Evolutionary conservation across 1,140 invertebrate genomes (phyloP).

Genomic region (Philotrypesis tridentata): DNA sequence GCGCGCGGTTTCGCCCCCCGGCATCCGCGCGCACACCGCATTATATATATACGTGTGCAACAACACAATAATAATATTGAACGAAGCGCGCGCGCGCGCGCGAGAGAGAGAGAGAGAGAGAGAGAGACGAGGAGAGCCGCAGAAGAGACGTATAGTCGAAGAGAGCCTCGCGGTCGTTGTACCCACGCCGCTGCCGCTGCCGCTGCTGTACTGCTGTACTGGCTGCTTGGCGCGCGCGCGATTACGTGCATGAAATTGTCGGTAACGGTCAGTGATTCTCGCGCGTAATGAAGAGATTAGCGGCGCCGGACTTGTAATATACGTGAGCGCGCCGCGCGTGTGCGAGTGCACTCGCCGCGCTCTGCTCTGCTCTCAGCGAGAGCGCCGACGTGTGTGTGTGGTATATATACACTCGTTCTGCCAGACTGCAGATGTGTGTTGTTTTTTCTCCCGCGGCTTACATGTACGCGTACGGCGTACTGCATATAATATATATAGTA

Average conservation of each 20-base stretch:
- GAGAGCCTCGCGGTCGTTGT: conserved; percentile 16
- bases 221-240: too few relatives aligned
- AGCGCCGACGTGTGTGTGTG: too few relatives aligned
- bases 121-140: too few relatives aligned
- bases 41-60: not conserved
- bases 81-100: too few relatives aligned
- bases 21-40: too few relatives aligned
- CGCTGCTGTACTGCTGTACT: too few relatives aligned
- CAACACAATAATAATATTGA: too few relatives aligned
- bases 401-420: not conserved
- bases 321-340: too few relatives aligned
- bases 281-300: conserved; percentile 32
- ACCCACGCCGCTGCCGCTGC: conserved; percentile 23
- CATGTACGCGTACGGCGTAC: too few relatives aligned
- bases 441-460: not conserved
- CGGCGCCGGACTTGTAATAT: not conserved
- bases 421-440: not conserved
- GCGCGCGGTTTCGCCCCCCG: not conserved
- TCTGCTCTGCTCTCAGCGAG: too few relatives aligned
- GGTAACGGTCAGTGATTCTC: conserved; percentile 19
- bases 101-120: not conserved
- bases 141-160: not conserved
- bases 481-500: too few relatives aligned
- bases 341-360: too few relatives aligned
- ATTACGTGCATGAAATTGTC: conserved; percentile 32